Base-by-base conservation (phyloP, 1,140 invertebrate genomes). In the Leptinotarsa undecemlineata region DNA sequence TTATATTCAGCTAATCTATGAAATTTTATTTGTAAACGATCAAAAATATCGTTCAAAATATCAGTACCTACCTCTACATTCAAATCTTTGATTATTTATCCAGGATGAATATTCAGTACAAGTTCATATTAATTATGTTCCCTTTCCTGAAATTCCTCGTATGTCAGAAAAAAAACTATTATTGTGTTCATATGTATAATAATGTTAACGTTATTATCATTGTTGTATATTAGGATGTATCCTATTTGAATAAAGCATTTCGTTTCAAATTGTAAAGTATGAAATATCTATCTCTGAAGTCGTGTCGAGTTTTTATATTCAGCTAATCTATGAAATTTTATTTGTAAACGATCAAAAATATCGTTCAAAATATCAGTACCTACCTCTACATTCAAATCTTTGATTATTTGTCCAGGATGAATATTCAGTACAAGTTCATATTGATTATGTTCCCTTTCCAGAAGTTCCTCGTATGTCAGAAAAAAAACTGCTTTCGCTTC, bases 381-480 rank as follows among this genome's bases (percentile, higher is more conserved):
- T 75, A 80, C 80, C 72, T 79, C 47, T 19, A 91, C 88, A 48
- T 86, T 84, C 68, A 91, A 84, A 68, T 90, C 85, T 67, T 87
- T 87, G 19, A 91, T 87, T 3, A 89, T 77, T 74, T 88, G 84
- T 23, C 81, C 82, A 6, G 90, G 90, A 79, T 89, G 87, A 60
- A 91, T 82, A 80, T 91, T 91, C 15, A 91, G 85, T 15, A 87
- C 87, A 71, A 91, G 86, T 78, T 90, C 88, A 82, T 92, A 92
- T 11, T 87, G 84, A 3, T 88, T 89, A 66, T 89, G 85, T 48
- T 88, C 84, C 5, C 90, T 84, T 3, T 84, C 81, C 14, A 92
- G 82, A 6, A 92, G 78, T 83, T 91, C 90, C 82, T 92, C 91
- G 79, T 91, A 92, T 15, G 15, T 57, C 51, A 57, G n/a, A 76